Conservation (phyloP, 1,140 invertebrate genomes). For the Drosophila eugracilis region DNA sequence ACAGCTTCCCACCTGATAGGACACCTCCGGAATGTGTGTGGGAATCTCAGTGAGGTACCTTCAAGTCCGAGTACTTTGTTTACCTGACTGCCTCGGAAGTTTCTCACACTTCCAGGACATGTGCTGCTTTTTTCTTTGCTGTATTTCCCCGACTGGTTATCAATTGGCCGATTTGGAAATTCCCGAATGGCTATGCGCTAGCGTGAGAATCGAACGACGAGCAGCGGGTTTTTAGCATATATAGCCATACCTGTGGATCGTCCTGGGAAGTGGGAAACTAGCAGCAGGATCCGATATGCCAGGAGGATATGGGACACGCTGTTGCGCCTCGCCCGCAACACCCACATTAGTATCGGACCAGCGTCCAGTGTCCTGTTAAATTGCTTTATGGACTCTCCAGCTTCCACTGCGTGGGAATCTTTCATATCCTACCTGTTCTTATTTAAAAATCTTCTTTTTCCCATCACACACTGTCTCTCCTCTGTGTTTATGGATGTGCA, state of each 20-base stretch:
- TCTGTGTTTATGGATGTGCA: background rate
- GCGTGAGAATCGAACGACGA: slow-evolving; percentile 64
- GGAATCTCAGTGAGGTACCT: slow-evolving; percentile 42
- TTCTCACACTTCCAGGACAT: slow-evolving; percentile 70
- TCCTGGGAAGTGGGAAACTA: slow-evolving; percentile 17
- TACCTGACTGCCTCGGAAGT: slow-evolving; percentile 45
- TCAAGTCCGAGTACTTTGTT: background rate
- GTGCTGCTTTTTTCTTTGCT: slow-evolving; percentile 38
- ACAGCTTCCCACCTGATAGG: slow-evolving; percentile 53
- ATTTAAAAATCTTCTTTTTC: too few relatives aligned
- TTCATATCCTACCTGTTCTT: slow-evolving; percentile 44
- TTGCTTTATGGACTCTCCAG: slow-evolving; percentile 67
- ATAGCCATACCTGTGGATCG: slow-evolving; percentile 51
- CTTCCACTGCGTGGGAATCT: slow-evolving; percentile 61
- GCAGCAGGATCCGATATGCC: slow-evolving; percentile 20
- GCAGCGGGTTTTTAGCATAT: slow-evolving; percentile 29
- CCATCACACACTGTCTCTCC: slow-evolving; percentile 17
- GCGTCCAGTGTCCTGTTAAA: slow-evolving; percentile 70
- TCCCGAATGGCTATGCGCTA: slow-evolving; percentile 45
- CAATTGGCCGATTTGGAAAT: slow-evolving; percentile 70
- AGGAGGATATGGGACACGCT: slow-evolving; percentile 34
- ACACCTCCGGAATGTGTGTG: slow-evolving; percentile 18
- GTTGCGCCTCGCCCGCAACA: slow-evolving; percentile 63
- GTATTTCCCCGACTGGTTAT: slow-evolving; percentile 71
- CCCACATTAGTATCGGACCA: slow-evolving; percentile 70